Percentiles rank a stretch among this genome's conserved stretches.
Evolutionary conservation across 2,797 vertebrate genomes (phyloP).

Genomic region (Holocentrus rufus): DNA sequence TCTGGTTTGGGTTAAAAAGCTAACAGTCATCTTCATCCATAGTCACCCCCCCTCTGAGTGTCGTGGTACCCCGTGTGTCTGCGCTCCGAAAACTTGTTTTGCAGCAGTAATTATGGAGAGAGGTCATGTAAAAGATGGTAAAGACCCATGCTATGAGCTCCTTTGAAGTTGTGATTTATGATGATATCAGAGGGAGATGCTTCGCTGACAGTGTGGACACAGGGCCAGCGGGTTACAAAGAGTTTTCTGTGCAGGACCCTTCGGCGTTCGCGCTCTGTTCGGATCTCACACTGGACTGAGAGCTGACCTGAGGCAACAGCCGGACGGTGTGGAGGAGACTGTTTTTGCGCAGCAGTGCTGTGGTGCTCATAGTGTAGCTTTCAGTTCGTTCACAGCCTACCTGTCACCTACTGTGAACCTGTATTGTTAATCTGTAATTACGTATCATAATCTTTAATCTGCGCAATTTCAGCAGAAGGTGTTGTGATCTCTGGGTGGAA

Average conservation of each 20-base stretch:
- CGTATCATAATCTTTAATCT: background rate
- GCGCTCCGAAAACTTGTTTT: slow-evolving; percentile 37
- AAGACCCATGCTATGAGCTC: slow-evolving; percentile 20
- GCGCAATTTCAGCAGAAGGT: slow-evolving; percentile 8
- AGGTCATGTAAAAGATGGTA: slow-evolving; percentile 52
- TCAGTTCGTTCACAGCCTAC: background rate
- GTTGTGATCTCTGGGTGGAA: slow-evolving; percentile 57
- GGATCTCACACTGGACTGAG: slow-evolving; percentile 60
- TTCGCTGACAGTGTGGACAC: slow-evolving; percentile 51
- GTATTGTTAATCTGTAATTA: background rate
- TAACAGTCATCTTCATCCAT: slow-evolving; percentile 7
- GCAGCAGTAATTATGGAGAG: slow-evolving; percentile 46
- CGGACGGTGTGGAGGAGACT: slow-evolving; percentile 27
- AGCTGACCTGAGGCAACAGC: slow-evolving; percentile 33
- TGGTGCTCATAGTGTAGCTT: slow-evolving; percentile 25
- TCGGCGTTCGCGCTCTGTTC: slow-evolving; percentile 11
- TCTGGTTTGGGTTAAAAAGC: slow-evolving; percentile 36
- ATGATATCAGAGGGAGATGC: slow-evolving; percentile 59
- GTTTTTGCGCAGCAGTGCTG: slow-evolving; percentile 14
- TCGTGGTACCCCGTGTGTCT: slow-evolving; percentile 16
- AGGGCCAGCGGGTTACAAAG: slow-evolving; percentile 68
- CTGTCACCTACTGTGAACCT: background rate
- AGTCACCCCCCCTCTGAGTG: slow-evolving; percentile 2
- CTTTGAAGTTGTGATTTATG: slow-evolving; percentile 73
- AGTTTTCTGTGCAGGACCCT: slow-evolving; percentile 47